These are phyloP conservation scores for Coranthus polyacanthus DNA, from an alignment of 2,797 vertebrate genomes.

Conservation along the genomic window DNA sequence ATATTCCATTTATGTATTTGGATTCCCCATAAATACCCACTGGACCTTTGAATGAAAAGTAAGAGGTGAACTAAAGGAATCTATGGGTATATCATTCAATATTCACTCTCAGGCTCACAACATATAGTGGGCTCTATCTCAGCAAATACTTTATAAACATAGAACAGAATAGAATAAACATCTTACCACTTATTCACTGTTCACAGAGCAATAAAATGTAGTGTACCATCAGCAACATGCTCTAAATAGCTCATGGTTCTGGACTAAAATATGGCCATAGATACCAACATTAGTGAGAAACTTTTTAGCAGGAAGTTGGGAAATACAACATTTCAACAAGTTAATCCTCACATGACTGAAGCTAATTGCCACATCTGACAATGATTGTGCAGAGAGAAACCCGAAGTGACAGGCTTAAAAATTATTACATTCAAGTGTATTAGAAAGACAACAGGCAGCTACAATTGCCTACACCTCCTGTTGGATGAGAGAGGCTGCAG, in stretches of 20 bases:
- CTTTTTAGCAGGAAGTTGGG: constrained; percentile 5
- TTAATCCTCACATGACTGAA: not conserved
- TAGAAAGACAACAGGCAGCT: constrained; percentile 54
- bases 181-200: too few species aligned
- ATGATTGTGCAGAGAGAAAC: constrained; percentile 33
- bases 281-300: not conserved
- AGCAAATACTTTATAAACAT: not conserved
- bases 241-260: too few species aligned
- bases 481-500: constrained; percentile 65
- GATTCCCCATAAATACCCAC: too few species aligned
- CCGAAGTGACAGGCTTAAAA: constrained; percentile 51
- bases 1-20: too few species aligned
- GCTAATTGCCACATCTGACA: constrained; percentile 17
- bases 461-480: constrained; percentile 68
- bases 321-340: constrained; percentile 15
- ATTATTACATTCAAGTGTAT: constrained; percentile 57
- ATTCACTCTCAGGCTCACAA: too few species aligned
- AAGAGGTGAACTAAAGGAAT: not conserved
- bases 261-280: too few species aligned
- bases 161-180: not conserved
- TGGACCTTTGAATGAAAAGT: not conserved
- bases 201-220: too few species aligned
- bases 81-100: constrained; percentile 2
- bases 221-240: too few species aligned
- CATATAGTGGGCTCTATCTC: not conserved